These are phyloP conservation scores for Drosophila formosana DNA, from an alignment of 2,888 invertebrate species.

Conservation along the genomic window DNA sequence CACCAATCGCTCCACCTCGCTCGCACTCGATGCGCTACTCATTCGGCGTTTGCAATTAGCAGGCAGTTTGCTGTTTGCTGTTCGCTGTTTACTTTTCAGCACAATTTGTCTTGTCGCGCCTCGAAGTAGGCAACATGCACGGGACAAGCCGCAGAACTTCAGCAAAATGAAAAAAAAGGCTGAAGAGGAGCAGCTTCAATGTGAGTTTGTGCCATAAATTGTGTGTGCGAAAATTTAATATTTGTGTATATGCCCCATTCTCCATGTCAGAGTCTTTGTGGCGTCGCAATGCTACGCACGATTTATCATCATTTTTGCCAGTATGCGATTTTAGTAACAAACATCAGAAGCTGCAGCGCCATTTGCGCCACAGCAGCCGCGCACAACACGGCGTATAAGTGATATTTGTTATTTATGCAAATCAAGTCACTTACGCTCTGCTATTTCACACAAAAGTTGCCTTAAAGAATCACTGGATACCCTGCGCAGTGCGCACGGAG, in stretches of 20 bases:
- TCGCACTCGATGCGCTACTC: constrained; percentile 3
- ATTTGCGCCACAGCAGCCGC: constrained; percentile 33
- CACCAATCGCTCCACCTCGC: not conserved
- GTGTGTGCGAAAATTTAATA: constrained; percentile 23
- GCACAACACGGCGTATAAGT: constrained; percentile 77
- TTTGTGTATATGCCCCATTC: constrained; percentile 25
- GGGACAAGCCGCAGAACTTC: constrained; percentile 68
- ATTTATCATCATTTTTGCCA: constrained; percentile 75
- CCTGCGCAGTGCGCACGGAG: not conserved
- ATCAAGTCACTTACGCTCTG: constrained; percentile 58
- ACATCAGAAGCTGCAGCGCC: constrained; percentile 31
- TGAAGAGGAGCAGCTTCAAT: not conserved
- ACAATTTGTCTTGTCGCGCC: constrained; percentile 75
- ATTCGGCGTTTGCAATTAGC: constrained; percentile 65
- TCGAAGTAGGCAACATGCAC: constrained; percentile 64
- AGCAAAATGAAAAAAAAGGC: constrained; percentile 34
- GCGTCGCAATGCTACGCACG: constrained; percentile 52
- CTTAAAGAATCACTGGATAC: constrained; percentile 32
- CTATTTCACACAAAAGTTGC: constrained; percentile 36
- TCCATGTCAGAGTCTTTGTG: constrained; percentile 31
- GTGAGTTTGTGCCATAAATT: constrained; percentile 17
- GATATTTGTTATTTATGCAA: constrained; percentile 79
- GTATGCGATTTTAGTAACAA: constrained; percentile 46
- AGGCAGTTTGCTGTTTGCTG: constrained; percentile 67
- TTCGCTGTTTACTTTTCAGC: constrained; percentile 72